Conservation (phyloP, 2,888 invertebrate genomes). For the Tachina fera region DNA sequence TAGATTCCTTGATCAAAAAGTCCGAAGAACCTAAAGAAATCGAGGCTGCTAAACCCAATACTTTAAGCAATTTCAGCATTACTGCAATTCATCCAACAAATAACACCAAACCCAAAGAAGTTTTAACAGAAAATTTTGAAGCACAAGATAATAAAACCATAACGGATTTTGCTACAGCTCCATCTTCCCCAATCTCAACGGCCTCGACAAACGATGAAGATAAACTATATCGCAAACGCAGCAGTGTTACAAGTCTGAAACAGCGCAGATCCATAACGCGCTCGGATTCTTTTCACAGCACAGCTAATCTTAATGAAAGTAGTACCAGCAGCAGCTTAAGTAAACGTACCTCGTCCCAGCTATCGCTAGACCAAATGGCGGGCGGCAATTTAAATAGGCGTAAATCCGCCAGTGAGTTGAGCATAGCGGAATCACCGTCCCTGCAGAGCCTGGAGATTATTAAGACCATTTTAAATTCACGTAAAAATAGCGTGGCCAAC, state of each 20-base stretch:
- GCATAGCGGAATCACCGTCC: slow-evolving; percentile 82
- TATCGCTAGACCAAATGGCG: slow-evolving; percentile 77
- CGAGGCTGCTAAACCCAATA: slow-evolving; percentile 79
- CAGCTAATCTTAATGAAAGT: slow-evolving; percentile 63
- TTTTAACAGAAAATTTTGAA: background rate
- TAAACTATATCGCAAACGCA: slow-evolving; percentile 75
- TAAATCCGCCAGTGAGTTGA: slow-evolving; percentile 82
- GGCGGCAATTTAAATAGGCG: slow-evolving; percentile 74
- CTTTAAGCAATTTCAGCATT: slow-evolving; percentile 80
- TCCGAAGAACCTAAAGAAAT: slow-evolving; percentile 74
- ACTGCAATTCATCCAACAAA: slow-evolving; percentile 66
- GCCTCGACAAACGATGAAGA: slow-evolving; percentile 72
- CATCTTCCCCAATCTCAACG: slow-evolving; percentile 12
- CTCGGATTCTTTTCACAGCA: slow-evolving; percentile 81
- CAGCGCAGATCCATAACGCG: slow-evolving; percentile 75
- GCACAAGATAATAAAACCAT: background rate
- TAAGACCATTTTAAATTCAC: slow-evolving; percentile 81
- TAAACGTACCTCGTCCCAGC: slow-evolving; percentile 80
- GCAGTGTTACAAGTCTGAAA: slow-evolving; percentile 70
- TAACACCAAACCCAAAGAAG: slow-evolving; percentile 49
- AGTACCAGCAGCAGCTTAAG: slow-evolving; percentile 68
- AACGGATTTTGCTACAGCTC: slow-evolving; percentile 2
- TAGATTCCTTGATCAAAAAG: slow-evolving; percentile 77
- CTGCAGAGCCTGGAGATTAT: slow-evolving; percentile 82
- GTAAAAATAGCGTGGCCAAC: slow-evolving; percentile 80